phyloP scores from a whole-genome alignment of 2,113 vertebrate genomes.

The Zeus faber region DNA sequence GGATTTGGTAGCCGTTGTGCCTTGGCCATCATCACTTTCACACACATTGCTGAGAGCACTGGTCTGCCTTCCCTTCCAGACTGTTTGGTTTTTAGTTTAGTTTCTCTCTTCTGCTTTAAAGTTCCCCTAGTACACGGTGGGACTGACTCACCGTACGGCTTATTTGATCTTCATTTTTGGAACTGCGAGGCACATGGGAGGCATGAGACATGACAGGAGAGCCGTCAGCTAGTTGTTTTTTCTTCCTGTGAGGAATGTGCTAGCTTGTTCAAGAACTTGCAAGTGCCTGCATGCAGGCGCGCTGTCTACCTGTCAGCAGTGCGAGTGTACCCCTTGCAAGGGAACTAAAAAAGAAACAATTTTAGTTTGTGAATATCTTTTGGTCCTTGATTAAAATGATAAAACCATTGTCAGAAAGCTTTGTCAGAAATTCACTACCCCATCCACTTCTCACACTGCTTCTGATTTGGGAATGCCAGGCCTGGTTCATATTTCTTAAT shows the following conservation, averaged over 20 bases:
- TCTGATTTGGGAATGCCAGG: neutral
- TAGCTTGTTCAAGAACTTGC: conserved; percentile 25
- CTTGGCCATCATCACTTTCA: conserved; percentile 4
- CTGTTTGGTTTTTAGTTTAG: conserved; percentile 29
- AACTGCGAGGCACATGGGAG: conserved; percentile 24
- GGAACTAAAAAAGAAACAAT: neutral
- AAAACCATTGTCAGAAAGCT: no score
- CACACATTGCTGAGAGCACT: conserved; percentile 2
- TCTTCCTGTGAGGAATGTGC: conserved; percentile 54
- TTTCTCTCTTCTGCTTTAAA: conserved; percentile 65
- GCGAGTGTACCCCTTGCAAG: neutral
- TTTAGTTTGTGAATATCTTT: no score
- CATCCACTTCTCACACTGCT: no score
- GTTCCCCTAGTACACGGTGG: conserved; percentile 45
- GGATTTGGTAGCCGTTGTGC: no score
- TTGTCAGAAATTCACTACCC: no score
- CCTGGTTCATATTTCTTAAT: conserved; percentile 36
- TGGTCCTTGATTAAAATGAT: no score
- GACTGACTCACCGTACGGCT: conserved; percentile 51
- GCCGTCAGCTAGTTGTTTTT: conserved; percentile 41
- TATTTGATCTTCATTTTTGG: no score
- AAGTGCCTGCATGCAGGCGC: conserved; percentile 16
- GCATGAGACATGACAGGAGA: conserved; percentile 21
- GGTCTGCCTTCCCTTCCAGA: conserved; percentile 3
- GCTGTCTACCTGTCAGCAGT: neutral